Conservation (phyloP, 2,797 vertebrate genomes). For the Pangasius djambal region DNA sequence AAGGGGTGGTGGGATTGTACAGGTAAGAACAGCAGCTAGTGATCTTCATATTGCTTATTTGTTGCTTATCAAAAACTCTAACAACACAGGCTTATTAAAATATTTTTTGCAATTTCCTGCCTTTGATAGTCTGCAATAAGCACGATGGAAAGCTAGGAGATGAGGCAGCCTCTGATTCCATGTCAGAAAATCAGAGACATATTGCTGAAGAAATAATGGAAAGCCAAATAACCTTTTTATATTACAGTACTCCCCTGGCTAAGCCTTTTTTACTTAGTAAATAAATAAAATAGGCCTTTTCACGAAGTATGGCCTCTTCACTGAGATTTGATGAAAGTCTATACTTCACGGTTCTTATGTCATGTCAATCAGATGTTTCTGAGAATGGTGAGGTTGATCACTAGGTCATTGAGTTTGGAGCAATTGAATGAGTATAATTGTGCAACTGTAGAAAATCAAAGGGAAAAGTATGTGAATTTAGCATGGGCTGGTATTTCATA, state of each 20-base stretch:
- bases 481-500: neutral
- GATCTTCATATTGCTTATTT: conserved; percentile 13
- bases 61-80: conserved; percentile 30
- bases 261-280: neutral
- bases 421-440: neutral
- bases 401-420: neutral
- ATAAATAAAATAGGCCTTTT: neutral
- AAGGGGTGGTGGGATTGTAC: neutral
- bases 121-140: conserved; percentile 22
- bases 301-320: neutral
- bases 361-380: neutral
- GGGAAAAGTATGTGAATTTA: neutral
- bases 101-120: conserved; percentile 15
- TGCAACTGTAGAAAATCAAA: neutral
- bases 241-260: conserved; percentile 9
- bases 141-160: conserved; percentile 32
- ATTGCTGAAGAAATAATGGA: conserved; percentile 40
- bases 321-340: neutral
- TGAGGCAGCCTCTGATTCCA: conserved; percentile 18
- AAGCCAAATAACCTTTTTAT: neutral
- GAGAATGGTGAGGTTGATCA: neutral
- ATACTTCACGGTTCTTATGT: neutral
- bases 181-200: conserved; percentile 26
- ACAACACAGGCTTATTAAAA: conserved; percentile 31
- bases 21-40: neutral